Evolutionary conservation across 1,140 invertebrate genomes (phyloP).

Genomic region (Diorhabda elongata): DNA sequence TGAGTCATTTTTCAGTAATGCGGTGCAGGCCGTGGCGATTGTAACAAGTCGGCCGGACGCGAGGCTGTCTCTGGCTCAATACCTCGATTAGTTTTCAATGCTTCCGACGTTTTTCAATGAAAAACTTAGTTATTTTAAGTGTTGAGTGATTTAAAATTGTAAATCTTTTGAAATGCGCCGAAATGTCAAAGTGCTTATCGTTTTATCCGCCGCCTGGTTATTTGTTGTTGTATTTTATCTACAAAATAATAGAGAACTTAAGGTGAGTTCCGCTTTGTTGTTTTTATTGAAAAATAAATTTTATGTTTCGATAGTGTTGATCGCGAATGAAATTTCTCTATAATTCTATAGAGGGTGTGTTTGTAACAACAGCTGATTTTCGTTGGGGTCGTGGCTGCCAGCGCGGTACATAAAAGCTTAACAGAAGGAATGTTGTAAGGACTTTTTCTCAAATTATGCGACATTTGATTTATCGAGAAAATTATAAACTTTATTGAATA

Average conservation of each 20-base stretch:
- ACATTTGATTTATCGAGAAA: too few relatives aligned
- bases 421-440: too few relatives aligned
- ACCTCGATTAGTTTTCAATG: background rate
- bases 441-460: too few relatives aligned
- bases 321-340: background rate
- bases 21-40: constrained; percentile 4
- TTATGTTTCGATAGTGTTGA: background rate
- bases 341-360: background rate
- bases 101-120: constrained; percentile 1
- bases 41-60: background rate
- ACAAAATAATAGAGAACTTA: constrained; percentile 41
- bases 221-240: constrained; percentile 53
- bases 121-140: constrained; percentile 1
- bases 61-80: background rate
- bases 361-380: background rate
- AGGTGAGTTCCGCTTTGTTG: constrained; percentile 29
- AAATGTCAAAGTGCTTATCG: constrained; percentile 50
- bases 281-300: constrained; percentile 4
- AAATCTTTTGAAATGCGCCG: constrained; percentile 44
- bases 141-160: constrained; percentile 8
- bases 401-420: background rate
- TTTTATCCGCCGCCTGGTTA: constrained; percentile 52
- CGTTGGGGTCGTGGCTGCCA: background rate
- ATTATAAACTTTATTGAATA: too few relatives aligned
- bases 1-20: constrained; percentile 4